Conservation (phyloP, 2,113 vertebrate genomes). For the Falcunculus frontatus region DNA sequence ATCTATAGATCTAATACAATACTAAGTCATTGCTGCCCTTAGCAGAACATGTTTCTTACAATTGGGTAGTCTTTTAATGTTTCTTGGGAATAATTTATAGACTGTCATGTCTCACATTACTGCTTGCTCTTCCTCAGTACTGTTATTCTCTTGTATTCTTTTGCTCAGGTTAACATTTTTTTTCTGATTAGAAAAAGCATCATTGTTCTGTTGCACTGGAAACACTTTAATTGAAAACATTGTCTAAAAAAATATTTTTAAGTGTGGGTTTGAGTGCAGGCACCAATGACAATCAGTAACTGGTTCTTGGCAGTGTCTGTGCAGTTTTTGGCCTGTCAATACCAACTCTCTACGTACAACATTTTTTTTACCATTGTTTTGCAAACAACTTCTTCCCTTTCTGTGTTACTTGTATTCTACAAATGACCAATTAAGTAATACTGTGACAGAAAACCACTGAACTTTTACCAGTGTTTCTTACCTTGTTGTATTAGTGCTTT, state of each 20-base stretch:
- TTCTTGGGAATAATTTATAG: background rate
- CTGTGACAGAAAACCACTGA: background rate
- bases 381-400: background rate
- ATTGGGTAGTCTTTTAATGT: background rate
- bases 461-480: background rate
- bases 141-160: background rate
- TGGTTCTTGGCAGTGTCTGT: background rate
- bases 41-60: background rate
- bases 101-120: background rate
- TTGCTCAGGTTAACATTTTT: background rate
- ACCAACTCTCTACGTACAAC: background rate
- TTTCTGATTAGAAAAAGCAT: background rate
- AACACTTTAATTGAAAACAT: background rate
- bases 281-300: rapidly evolving
- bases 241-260: background rate
- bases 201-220: background rate
- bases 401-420: background rate
- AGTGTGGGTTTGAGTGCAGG: background rate
- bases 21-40: background rate
- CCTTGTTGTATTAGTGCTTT: background rate
- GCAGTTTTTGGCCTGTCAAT: background rate
- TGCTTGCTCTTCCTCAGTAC: background rate
- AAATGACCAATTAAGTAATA: background rate
- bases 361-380: background rate
- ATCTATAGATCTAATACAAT: background rate